These are phyloP conservation scores for Metopia argyrocephala DNA, from an alignment of 2,888 invertebrate genomes.

Conservation along the genomic window DNA sequence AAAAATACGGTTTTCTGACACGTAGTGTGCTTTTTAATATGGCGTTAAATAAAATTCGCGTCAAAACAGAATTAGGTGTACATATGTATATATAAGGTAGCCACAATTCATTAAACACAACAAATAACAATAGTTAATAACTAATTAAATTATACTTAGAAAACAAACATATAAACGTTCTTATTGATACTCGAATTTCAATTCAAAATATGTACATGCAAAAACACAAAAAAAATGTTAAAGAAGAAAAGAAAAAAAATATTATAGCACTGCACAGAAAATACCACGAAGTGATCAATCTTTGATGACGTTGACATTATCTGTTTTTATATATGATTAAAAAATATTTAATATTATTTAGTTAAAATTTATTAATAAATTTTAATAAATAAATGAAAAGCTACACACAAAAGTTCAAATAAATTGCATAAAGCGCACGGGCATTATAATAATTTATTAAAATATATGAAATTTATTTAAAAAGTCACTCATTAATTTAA, in stretches of 20 bases:
- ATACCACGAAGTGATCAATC: slow-evolving; percentile 14
- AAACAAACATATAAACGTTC: background rate
- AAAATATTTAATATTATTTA: slow-evolving; percentile 9
- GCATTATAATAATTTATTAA: slow-evolving; percentile 3
- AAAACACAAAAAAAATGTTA: background rate
- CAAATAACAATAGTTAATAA: background rate
- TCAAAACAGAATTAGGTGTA: no score
- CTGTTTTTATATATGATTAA: slow-evolving; percentile 16
- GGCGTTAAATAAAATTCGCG: no score
- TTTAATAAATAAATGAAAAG: slow-evolving; percentile 14
- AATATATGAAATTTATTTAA: slow-evolving; percentile 30
- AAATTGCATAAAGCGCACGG: background rate
- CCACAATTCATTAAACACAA: background rate
- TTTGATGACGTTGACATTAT: slow-evolving; percentile 63
- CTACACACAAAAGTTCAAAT: background rate
- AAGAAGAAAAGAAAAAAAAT: background rate
- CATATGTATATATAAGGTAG: no score
- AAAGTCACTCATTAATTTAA: slow-evolving; percentile 12
- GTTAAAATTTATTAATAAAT: background rate
- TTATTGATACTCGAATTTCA: background rate
- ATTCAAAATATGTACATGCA: background rate
- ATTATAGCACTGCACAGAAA: background rate
- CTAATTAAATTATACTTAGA: slow-evolving; percentile 14
- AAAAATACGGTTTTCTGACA: no score
- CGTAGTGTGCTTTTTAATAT: no score